A percentile compares a stretch with the other conserved stretches of the same genome.
These are phyloP conservation scores for Lepilemur ruficaudatus DNA, from an alignment of 2,797 vertebrate species.

Conservation along the genomic window DNA sequence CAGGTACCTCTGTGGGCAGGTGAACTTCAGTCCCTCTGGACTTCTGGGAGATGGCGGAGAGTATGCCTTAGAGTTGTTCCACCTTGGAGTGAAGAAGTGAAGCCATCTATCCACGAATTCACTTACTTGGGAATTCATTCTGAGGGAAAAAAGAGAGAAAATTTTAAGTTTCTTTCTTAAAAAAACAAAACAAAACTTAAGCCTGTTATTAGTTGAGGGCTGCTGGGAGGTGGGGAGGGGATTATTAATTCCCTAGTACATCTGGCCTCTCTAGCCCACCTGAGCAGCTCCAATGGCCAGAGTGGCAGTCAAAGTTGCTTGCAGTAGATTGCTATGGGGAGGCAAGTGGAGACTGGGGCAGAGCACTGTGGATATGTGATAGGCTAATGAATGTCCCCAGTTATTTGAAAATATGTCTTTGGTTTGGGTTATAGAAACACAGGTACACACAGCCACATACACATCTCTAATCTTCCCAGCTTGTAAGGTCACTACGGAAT, in stretches of 20 bases:
- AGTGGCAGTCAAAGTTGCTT: neutral
- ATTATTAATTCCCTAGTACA: neutral
- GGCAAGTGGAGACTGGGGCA: neutral
- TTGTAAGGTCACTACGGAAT: neutral
- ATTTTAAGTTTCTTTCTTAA: neutral
- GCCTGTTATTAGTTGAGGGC: neutral
- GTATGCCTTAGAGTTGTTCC: neutral
- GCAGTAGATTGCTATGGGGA: neutral
- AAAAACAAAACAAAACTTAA: neutral
- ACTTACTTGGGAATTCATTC: neutral
- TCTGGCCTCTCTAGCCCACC: neutral
- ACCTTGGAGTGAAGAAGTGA: neutral
- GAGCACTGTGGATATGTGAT: neutral
- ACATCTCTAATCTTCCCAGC: neutral
- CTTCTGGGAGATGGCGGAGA: neutral
- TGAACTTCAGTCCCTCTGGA: neutral
- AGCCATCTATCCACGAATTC: neutral
- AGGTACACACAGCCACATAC: neutral
- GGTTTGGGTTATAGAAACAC: neutral
- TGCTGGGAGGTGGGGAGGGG: neutral
- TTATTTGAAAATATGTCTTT: neutral
- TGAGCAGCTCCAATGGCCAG: neutral
- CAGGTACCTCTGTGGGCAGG: neutral
- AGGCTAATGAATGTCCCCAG: neutral
- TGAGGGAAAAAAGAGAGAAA: neutral